Evolutionary conservation across 2,888 invertebrate genomes (phyloP).

Genomic region (Acanthococcus lagerstroemiae): DNA sequence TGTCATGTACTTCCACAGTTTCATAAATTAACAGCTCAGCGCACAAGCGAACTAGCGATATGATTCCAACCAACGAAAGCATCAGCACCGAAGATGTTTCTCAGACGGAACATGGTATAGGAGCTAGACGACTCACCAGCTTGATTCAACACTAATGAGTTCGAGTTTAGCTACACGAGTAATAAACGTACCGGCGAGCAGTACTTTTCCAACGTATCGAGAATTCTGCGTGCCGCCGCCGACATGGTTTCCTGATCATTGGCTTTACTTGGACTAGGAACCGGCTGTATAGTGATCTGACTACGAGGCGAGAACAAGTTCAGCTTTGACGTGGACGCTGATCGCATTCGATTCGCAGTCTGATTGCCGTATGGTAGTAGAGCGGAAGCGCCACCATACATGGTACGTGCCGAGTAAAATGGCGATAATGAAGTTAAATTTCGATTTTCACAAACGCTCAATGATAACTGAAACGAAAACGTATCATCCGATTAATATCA

Average conservation of each 20-base stretch:
- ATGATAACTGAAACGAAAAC: background rate
- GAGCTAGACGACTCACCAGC: no score
- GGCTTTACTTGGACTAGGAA: slow-evolving; percentile 20
- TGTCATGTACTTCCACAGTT: no score
- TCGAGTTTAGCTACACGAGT: background rate
- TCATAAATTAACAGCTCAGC: no score
- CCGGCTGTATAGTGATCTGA: slow-evolving; percentile 25
- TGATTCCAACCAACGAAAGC: no score
- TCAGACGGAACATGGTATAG: no score
- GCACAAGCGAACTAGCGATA: no score
- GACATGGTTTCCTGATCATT: slow-evolving; percentile 42
- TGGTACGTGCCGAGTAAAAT: slow-evolving; percentile 64
- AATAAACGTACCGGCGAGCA: slow-evolving; percentile 55
- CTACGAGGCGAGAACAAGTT: slow-evolving; percentile 16
- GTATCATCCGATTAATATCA: background rate
- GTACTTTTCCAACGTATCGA: slow-evolving; percentile 70
- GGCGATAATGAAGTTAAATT: slow-evolving; percentile 42
- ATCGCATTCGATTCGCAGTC: slow-evolving; percentile 4
- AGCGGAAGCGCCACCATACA: slow-evolving; percentile 60
- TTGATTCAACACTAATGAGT: background rate
- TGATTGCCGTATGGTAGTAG: slow-evolving; percentile 20
- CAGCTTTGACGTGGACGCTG: slow-evolving; percentile 13
- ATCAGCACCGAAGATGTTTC: no score
- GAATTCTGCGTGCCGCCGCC: slow-evolving; percentile 63
- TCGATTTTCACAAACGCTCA: slow-evolving; percentile 14